Base-by-base conservation (phyloP, 2,888 invertebrate species). In the Drosophila tanythrix region DNA sequence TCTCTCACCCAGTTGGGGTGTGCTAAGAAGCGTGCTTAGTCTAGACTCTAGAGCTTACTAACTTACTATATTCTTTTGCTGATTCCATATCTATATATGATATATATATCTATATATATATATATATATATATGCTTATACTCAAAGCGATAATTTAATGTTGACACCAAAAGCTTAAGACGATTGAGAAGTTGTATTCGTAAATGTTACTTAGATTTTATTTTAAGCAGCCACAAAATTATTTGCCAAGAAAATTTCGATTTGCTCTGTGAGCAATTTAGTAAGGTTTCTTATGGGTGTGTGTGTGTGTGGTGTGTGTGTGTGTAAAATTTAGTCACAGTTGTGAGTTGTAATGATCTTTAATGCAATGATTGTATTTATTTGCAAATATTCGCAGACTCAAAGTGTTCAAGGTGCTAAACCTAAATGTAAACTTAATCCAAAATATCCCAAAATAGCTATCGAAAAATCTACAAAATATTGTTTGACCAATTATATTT, bases 191-290 rank as follows among this genome's bases (percentile, higher is more conserved):
- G 31, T 55, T 53, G 25, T 55, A 27, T 27, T 50, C 25, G 35
- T 43, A 55, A 66, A 60, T 48, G 15, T 70, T 60, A 73, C 46
- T 52, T 73, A 55, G 53, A 77, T 77, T 81, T 80, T 78, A 72
- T 75, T 83, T 76, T 59, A 87, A 82, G 88, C 88, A 92, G 91
- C 91, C 91, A 92, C 92, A 92, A 91, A 90, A 89, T 57, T 78
- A 79, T 80, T 73, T 83, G 63, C 61, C 64, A 52, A 66, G 60
- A 70, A 50, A 67, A 68, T 74, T 65, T 74, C 64, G 46, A 52
- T 66, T 74, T 65, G 79, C 75, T 82, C 77, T 82, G 67, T 61
- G 79, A 82, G 88, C 88, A 82, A 80, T 66, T 67, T 53, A 60
- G n/a, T 62, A 63, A 74, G 40, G 60, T 67, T 72, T 43, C 65